Evolutionary conservation across 1,140 invertebrate genomes (phyloP).

Genomic region (Cotesia typhae): DNA sequence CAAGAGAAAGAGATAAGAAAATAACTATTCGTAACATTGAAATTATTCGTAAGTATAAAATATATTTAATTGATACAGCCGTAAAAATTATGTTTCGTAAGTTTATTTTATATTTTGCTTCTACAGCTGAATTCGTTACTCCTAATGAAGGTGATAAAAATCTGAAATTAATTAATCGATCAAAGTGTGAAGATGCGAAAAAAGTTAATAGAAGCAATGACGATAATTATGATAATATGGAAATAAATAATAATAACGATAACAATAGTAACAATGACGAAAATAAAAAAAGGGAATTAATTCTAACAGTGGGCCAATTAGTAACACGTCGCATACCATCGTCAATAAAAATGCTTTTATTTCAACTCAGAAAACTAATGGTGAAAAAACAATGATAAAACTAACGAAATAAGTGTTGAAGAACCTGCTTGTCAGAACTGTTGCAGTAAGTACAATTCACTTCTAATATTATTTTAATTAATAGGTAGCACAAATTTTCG

Average conservation of each 20-base stretch:
- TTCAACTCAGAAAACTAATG: neutral
- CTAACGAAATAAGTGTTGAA: neutral
- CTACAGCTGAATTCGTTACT: neutral
- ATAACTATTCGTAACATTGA: neutral
- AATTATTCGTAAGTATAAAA: neutral
- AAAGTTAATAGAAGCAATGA: too few species aligned
- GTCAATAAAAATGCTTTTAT: neutral
- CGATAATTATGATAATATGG: too few species aligned
- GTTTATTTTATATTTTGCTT: neutral
- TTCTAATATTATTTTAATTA: slow-evolving; percentile 11
- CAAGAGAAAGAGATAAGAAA: neutral
- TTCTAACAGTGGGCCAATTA: too few species aligned
- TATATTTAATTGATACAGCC: neutral
- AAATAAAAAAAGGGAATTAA: too few species aligned
- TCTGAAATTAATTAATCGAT: neutral
- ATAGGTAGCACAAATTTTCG: neutral
- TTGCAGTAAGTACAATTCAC: slow-evolving; percentile 14
- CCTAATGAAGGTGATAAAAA: neutral
- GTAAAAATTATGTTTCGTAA: neutral
- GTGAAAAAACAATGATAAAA: neutral
- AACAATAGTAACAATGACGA: too few species aligned
- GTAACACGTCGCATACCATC: too few species aligned
- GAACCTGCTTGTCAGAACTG: neutral
- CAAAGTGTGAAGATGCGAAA: too few species aligned
- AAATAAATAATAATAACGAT: too few species aligned